phyloP scores from a whole-genome alignment of 2,113 vertebrate species.

The Heptranchias perlo region DNA sequence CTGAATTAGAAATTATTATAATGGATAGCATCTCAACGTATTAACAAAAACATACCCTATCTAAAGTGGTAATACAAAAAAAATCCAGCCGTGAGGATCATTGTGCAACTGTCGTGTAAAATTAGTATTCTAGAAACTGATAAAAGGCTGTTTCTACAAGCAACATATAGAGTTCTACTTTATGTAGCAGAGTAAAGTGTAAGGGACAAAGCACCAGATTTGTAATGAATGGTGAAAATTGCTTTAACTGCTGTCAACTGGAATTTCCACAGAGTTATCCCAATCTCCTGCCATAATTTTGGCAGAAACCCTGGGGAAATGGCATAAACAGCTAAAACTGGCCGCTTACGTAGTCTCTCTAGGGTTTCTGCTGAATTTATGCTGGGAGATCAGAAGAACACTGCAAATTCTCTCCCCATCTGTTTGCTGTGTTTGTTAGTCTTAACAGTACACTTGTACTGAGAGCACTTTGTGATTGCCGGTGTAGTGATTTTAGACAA shows the following conservation, averaged over 20 bases:
- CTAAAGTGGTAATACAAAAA: too few species aligned
- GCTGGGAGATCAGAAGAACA: background rate
- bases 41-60: too few species aligned
- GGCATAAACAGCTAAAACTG: background rate
- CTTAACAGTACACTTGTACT: background rate
- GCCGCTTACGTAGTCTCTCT: background rate
- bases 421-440: background rate
- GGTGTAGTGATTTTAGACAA: background rate
- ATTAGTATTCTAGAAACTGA: background rate
- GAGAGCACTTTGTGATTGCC: background rate
- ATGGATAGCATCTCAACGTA: too few species aligned
- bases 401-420: background rate
- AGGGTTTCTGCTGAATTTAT: background rate
- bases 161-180: background rate
- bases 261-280: background rate
- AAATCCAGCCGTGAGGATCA: background rate
- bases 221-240: background rate
- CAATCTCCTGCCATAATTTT: background rate
- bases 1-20: background rate
- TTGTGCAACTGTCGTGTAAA: background rate
- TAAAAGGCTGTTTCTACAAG: background rate
- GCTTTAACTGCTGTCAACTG: background rate
- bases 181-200: background rate
- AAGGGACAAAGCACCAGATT: background rate
- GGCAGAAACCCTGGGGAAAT: background rate